These are phyloP conservation scores for Galbula dea DNA, from an alignment of 2,113 vertebrate species.

Conservation along the genomic window DNA sequence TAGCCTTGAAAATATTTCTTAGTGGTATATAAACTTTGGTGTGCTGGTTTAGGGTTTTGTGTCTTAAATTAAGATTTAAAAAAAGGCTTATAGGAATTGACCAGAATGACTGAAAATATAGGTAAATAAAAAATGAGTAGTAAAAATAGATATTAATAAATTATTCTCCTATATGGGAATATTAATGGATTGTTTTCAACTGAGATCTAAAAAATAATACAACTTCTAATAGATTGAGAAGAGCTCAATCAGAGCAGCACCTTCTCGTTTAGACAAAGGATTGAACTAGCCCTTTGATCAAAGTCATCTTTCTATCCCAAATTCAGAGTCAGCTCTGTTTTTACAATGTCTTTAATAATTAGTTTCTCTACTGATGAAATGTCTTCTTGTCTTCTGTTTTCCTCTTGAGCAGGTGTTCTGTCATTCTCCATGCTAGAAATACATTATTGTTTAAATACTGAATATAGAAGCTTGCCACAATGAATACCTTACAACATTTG, in stretches of 20 bases:
- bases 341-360: neutral
- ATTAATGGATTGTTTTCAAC: neutral
- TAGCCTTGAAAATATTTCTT: neutral
- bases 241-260: neutral
- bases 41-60: too few relatives aligned
- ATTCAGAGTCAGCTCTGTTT: neutral
- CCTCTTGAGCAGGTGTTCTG: neutral
- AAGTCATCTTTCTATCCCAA: neutral
- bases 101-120: neutral
- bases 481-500: neutral
- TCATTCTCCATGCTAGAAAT: neutral
- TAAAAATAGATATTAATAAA: neutral
- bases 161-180: neutral
- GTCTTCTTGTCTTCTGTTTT: neutral
- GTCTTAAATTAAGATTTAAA: neutral
- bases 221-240: neutral
- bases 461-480: neutral
- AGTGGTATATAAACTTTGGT: neutral
- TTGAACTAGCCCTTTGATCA: neutral
- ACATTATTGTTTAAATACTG: neutral
- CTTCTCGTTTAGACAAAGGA: neutral
- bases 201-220: neutral
- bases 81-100: neutral
- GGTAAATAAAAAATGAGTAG: neutral
- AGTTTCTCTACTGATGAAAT: neutral